Conservation (phyloP, 2,888 invertebrate species). For the Rhimphoctona megacephalus region DNA sequence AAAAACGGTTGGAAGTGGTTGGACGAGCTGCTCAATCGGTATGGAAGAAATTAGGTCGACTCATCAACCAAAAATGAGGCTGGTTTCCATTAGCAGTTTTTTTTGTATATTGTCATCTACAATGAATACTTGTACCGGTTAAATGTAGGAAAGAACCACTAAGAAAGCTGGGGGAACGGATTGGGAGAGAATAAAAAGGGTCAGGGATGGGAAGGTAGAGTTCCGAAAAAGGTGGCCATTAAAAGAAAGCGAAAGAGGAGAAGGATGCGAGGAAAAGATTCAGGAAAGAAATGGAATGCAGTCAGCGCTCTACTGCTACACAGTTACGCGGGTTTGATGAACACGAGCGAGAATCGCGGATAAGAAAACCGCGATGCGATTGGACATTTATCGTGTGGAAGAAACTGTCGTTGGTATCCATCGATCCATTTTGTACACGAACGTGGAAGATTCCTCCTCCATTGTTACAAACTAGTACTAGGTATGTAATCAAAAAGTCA, state of each 20-base stretch:
- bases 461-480: slow-evolving; percentile 63
- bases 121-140: background rate
- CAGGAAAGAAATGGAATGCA: slow-evolving; percentile 5
- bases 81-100: background rate
- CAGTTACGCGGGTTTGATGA: slow-evolving; percentile 8
- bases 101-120: background rate
- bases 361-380: slow-evolving; percentile 59
- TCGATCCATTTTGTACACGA: slow-evolving; percentile 62
- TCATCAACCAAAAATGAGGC: background rate
- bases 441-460: slow-evolving; percentile 45
- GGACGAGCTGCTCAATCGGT: background rate
- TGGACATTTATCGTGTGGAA: slow-evolving; percentile 72
- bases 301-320: background rate
- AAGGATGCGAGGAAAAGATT: background rate
- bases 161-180: background rate
- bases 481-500: slow-evolving; percentile 81
- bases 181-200: slow-evolving; percentile 10
- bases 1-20: background rate
- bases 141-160: background rate
- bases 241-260: slow-evolving; percentile 25
- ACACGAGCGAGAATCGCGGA: slow-evolving; percentile 32
- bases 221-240: slow-evolving; percentile 9
- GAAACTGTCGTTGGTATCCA: slow-evolving; percentile 70
- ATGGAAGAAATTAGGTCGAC: slow-evolving; percentile 24
- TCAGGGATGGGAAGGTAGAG: slow-evolving; percentile 16